Evolutionary conservation across 2,888 invertebrate species (phyloP).

Genomic region (Psococerastis gibbosa): DNA sequence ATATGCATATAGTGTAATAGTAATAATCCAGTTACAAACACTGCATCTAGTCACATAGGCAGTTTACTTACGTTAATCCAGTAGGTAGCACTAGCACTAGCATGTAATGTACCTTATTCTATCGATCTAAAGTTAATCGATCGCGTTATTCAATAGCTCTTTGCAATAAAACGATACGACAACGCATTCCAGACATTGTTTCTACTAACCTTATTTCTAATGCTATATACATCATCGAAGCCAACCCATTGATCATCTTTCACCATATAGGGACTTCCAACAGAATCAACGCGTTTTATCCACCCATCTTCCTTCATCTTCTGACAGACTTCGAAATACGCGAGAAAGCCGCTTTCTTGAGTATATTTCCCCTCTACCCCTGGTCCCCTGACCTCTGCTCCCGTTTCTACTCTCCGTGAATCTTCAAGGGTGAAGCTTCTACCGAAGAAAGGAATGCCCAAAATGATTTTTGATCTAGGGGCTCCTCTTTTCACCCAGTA

Average conservation of each 20-base stretch:
- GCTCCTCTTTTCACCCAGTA: constrained; percentile 65
- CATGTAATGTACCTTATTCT: too few species aligned
- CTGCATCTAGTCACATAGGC: too few species aligned
- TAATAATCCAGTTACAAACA: too few species aligned
- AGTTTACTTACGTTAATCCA: too few species aligned
- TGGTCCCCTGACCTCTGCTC: constrained; percentile 37
- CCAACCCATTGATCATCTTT: constrained; percentile 63
- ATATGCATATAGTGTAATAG: too few species aligned
- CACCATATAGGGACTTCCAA: constrained; percentile 43
- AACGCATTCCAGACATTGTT: constrained; percentile 6
- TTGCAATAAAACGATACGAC: too few species aligned
- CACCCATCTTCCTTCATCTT: constrained; percentile 31
- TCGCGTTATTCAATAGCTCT: too few species aligned
- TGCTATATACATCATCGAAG: constrained; percentile 48
- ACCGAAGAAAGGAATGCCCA: constrained; percentile 78
- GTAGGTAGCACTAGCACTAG: too few species aligned
- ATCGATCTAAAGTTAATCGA: too few species aligned
- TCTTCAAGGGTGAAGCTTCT: constrained; percentile 45
- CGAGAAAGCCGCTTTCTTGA: constrained; percentile 42
- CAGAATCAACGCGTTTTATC: constrained; percentile 33
- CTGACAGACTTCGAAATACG: constrained; percentile 50
- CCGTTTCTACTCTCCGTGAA: constrained; percentile 31
- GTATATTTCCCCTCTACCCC: constrained; percentile 48
- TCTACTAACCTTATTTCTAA: constrained; percentile 38
- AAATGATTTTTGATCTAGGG: constrained; percentile 53